These are phyloP conservation scores for Anas georgica DNA, from an alignment of 2,797 vertebrate species.

Conservation along the genomic window DNA sequence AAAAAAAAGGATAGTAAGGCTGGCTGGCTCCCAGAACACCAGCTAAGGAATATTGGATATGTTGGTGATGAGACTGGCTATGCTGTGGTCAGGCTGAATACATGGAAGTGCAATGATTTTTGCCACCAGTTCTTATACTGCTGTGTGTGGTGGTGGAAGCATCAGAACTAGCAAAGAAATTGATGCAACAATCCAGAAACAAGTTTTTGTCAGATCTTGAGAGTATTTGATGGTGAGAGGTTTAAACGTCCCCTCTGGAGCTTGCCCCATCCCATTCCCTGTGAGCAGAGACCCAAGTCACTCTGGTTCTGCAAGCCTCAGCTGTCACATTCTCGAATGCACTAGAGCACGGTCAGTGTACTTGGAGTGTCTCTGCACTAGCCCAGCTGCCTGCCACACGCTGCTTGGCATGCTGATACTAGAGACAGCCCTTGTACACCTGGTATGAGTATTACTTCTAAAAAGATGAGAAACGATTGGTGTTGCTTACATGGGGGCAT, in stretches of 20 bases:
- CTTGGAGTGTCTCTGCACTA: neutral
- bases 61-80: neutral
- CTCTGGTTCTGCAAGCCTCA: constrained; percentile 25
- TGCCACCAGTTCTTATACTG: neutral
- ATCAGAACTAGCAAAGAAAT: neutral
- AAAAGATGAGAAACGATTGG: neutral
- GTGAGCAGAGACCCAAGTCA: neutral
- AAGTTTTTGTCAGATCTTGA: constrained; percentile 5
- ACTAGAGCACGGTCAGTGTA: neutral
- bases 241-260: neutral
- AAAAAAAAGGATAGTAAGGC: neutral
- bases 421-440: neutral
- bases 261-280: neutral
- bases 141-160: neutral
- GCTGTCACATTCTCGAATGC: neutral
- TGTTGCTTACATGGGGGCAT: neutral
- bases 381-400: neutral
- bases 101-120: constrained; percentile 40
- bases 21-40: neutral
- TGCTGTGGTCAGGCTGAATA: neutral
- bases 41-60: neutral
- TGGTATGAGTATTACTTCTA: neutral
- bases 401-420: neutral
- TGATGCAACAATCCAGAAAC: constrained; percentile 41
- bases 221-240: constrained; percentile 46